Percentiles rank a stretch among this genome's conserved stretches.
phyloP scores from a whole-genome alignment of 2,797 vertebrate species.

The Craterocephalus amniculus region DNA sequence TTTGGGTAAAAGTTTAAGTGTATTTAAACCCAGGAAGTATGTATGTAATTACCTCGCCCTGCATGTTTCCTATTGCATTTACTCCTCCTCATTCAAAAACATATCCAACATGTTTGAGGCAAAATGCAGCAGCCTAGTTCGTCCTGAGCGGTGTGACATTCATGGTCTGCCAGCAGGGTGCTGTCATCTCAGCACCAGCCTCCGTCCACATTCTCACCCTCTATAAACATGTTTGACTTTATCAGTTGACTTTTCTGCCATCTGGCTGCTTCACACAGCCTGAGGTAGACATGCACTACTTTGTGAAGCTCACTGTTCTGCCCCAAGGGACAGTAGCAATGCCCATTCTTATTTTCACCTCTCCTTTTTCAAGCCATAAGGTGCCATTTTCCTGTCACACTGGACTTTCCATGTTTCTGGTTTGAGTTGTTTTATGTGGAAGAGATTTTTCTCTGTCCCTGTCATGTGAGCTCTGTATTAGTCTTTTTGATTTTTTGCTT shows the following conservation, averaged over 20 bases:
- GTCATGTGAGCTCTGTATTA: slow-evolving; percentile 34
- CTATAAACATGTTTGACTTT: slow-evolving; percentile 71
- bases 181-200: slow-evolving; percentile 62
- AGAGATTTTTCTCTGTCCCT: slow-evolving; percentile 37
- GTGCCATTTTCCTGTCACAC: slow-evolving; percentile 38
- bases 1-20: background rate
- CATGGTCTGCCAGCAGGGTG: slow-evolving; percentile 35
- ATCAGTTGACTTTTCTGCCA: slow-evolving; percentile 71
- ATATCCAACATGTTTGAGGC: slow-evolving; percentile 12
- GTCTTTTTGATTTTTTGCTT: slow-evolving; percentile 56
- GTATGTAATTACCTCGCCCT: background rate
- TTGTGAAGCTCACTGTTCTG: slow-evolving; percentile 37
- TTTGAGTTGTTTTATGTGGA: slow-evolving; percentile 34
- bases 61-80: background rate
- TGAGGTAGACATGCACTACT: slow-evolving; percentile 37
- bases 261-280: slow-evolving; percentile 61
- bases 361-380: slow-evolving; percentile 7
- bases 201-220: slow-evolving; percentile 57
- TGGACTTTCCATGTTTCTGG: slow-evolving; percentile 35
- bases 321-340: slow-evolving; percentile 38
- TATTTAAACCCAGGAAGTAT: background rate
- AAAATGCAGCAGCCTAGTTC: slow-evolving; percentile 22
- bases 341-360: slow-evolving; percentile 29
- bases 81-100: slow-evolving; percentile 16
- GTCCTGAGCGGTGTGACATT: slow-evolving; percentile 40